These are phyloP conservation scores for Hassar affinis DNA, from an alignment of 2,113 vertebrate genomes.

Conservation along the genomic window DNA sequence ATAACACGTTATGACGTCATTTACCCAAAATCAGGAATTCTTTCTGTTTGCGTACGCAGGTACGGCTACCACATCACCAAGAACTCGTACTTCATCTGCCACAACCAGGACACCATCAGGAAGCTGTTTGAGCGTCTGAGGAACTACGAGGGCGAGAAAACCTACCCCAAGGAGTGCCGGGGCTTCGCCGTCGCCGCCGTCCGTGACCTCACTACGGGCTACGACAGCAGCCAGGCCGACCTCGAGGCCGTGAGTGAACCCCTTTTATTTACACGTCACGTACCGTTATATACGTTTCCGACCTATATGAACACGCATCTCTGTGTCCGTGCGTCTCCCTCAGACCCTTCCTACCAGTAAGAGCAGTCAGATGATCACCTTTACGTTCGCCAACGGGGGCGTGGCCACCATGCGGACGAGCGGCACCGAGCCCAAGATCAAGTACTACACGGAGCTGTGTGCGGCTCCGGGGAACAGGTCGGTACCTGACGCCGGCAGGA, in stretches of 20 bases:
- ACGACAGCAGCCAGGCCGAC: slow-evolving; percentile 84
- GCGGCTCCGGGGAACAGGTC: slow-evolving; percentile 92
- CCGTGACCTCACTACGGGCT: slow-evolving; percentile 91
- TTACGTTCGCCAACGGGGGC: slow-evolving; percentile 89
- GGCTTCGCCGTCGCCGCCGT: slow-evolving; percentile 81
- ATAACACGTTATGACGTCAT: too few species aligned
- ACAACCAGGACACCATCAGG: slow-evolving; percentile 81
- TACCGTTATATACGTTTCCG: too few species aligned
- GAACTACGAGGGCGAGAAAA: slow-evolving; percentile 78
- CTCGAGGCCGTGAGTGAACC: slow-evolving; percentile 83
- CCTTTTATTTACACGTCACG: background rate
- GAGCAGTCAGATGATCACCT: slow-evolving; percentile 98
- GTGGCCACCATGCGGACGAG: slow-evolving; percentile 96
- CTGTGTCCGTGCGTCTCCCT: too few species aligned
- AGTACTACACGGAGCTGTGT: slow-evolving; percentile 94
- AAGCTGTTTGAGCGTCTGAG: slow-evolving; percentile 85
- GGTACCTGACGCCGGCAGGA: background rate
- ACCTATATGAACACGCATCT: too few species aligned
- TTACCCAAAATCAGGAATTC: background rate
- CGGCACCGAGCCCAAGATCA: slow-evolving; percentile 96
- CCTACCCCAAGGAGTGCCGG: slow-evolving; percentile 85
- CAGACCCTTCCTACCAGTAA: slow-evolving; percentile 90
- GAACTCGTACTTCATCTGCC: slow-evolving; percentile 95
- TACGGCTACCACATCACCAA: slow-evolving; percentile 94
- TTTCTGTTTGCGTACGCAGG: slow-evolving; percentile 62